Evolutionary conservation across 2,888 invertebrate genomes (phyloP), one percentile per base, ranked within the genome.

Genomic region (Hymenopus coronatus): DNA sequence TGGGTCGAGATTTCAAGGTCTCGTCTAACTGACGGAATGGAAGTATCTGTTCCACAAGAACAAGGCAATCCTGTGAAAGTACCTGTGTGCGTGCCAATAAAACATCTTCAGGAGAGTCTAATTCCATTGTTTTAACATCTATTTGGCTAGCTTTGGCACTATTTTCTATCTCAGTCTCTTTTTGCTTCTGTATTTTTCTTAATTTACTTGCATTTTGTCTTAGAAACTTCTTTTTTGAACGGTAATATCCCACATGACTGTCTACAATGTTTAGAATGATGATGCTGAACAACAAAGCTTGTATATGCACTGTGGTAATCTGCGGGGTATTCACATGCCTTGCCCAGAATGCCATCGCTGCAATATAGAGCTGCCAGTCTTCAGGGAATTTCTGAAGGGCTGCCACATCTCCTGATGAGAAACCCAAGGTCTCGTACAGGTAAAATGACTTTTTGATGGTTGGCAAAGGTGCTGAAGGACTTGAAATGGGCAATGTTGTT

Each of bases 341-440:
- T 83, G 91, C 93, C 94, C 96, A 96, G 94, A 95, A 96, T 3
- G 95, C 92, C 2, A 96, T 91, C 27, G 95, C 92, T 82, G 95
- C 93, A 91, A 96, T 93, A 91, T 94, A 95, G 70, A 96, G 91
- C 92, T 94, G 94, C 94, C 96, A 96, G 91, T 95, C 94, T 2
- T 92, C 89, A 28, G 96, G 96, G 89, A 96, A 92, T 82, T 92
- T 90, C 27, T 93, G 91, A 89, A 96, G 91, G 33, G 93, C 90
- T 46, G 91, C 90, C 6, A 93, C 89, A 91, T 94, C 93, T 33
- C 93, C 91, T 84, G 91, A 90, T 6, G 93, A 91, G 84, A 96
- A 92, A 88, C 93, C 93, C 33, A 96, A 91, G 91, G 95, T 94
- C 90, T 94, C 92, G 70, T 94, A 91, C 91, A 94, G 91, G 91